Evolutionary conservation across 2,888 invertebrate genomes (phyloP).

Genomic region (Nephrotoma flavescens): DNA sequence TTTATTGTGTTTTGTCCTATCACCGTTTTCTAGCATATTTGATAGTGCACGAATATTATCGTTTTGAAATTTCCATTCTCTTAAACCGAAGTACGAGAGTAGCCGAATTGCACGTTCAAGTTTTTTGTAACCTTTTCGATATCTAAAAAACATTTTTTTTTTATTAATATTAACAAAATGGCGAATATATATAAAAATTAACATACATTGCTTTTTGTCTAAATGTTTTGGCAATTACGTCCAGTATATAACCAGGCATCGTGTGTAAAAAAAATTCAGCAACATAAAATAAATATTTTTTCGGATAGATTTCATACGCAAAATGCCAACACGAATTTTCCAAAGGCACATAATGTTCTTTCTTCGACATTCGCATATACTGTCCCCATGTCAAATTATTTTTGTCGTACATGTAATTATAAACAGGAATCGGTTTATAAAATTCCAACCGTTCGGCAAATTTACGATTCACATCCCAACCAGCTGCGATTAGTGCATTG

Average conservation of each 20-base stretch:
- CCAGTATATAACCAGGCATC: conserved; percentile 32
- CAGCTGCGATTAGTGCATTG: conserved; percentile 32
- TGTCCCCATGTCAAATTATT: conserved; percentile 33
- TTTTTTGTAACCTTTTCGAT: conserved; percentile 27
- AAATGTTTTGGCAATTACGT: conserved; percentile 30
- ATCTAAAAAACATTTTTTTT: conserved; percentile 16
- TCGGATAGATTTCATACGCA: conserved; percentile 32
- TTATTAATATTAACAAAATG: not conserved
- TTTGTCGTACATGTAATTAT: conserved; percentile 30
- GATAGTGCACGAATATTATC: conserved; percentile 28
- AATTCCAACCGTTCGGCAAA: conserved; percentile 5
- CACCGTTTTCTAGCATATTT: conserved; percentile 19
- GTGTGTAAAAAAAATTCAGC: conserved; percentile 30
- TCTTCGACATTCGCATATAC: conserved; percentile 30
- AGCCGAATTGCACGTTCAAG: conserved; percentile 29
- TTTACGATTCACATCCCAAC: conserved; percentile 28
- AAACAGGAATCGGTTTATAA: conserved; percentile 27
- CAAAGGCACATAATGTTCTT: conserved; percentile 31
- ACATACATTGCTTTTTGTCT: conserved; percentile 33
- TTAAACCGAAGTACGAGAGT: conserved; percentile 33
- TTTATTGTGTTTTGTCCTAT: conserved; percentile 15
- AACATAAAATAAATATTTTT: conserved; percentile 29
- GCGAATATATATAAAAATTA: not conserved
- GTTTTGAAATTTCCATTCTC: conserved; percentile 30
- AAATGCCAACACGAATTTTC: conserved; percentile 33